Evolutionary conservation across 1,140 invertebrate genomes (phyloP), one percentile per base, ranked within the genome.

Genomic region (Drosophila sp.): DNA sequence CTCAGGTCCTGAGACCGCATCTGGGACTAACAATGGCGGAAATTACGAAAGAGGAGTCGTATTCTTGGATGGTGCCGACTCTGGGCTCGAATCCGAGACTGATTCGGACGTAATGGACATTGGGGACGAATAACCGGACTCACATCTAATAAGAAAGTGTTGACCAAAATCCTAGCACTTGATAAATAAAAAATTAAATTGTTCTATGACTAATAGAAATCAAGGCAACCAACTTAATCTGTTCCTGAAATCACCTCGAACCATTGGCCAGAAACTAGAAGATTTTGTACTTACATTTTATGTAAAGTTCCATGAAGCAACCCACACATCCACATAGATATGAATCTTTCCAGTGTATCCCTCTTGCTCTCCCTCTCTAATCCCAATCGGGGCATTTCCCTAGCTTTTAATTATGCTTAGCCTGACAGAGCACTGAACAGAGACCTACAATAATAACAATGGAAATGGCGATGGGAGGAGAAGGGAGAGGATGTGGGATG

Each of bases 371-470:
- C 44, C 25, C 23, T 23, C 7, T 47, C 44, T 50, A 50, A 50
- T 50, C 44, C 44, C 44, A 17, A 47, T 25, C 17, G 17, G 44
- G 44, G 44, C 41, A 38, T 73, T 81, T 81, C 41, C 10, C 44
- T 35, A 41, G 80, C 83, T 89, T 87, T 89, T 87, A 87, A 87
- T 87, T 87, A 87, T 76, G 70, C 72, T 79, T 68, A 72, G 66
- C 83, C 83, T 79, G 78, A 75, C 83, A 83, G 80, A 66, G 25
- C 44, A 50, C 44, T 50, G 44, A 65, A 32, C 27, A 29, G 50
- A 35, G 55, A 38, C 8, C 55, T 72, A 68, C 76, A 78, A 82
- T 66, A 83, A 69, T 57, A 41, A 50, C 47, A 68, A 72, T 62
- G 41, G 60, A 61, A 44, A 44, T 41, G 60, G 58, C 17, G 35